Evolutionary conservation across 2,113 vertebrate genomes (phyloP).

Genomic region (Oreochromis spilurus): DNA sequence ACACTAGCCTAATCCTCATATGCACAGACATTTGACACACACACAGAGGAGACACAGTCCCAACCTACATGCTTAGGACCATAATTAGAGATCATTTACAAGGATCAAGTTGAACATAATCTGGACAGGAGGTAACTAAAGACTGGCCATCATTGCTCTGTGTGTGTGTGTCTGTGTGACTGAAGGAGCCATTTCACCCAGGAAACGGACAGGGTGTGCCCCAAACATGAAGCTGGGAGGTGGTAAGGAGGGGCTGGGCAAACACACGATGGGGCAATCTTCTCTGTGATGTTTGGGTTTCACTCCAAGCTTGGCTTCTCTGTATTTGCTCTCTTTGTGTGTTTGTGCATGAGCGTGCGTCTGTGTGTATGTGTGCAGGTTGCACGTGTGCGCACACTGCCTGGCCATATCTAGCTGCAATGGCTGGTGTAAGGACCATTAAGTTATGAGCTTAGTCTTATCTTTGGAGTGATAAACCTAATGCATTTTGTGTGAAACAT

Average conservation of each 20-base stretch:
- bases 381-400: neutral
- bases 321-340: constrained; percentile 15
- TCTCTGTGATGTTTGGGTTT: constrained; percentile 55
- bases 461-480: constrained; percentile 36
- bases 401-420: neutral
- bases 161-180: neutral
- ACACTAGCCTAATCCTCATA: constrained; percentile 49
- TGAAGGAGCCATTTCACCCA: constrained; percentile 21
- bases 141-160: constrained; percentile 10
- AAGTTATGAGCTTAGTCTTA: constrained; percentile 44
- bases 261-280: constrained; percentile 61
- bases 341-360: neutral
- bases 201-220: constrained; percentile 52
- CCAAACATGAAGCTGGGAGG: constrained; percentile 58
- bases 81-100: constrained; percentile 65
- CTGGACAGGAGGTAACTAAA: constrained; percentile 56
- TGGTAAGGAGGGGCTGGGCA: constrained; percentile 54
- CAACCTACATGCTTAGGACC: constrained; percentile 43
- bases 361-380: neutral
- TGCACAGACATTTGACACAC: constrained; percentile 14
- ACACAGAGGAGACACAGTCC: constrained; percentile 40
- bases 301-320: constrained; percentile 3
- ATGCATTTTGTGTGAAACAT: constrained; percentile 23
- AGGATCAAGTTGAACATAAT: constrained; percentile 65
- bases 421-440: constrained; percentile 13